Conservation (phyloP, 2,113 vertebrate species). For the Aplodontia rufa region DNA sequence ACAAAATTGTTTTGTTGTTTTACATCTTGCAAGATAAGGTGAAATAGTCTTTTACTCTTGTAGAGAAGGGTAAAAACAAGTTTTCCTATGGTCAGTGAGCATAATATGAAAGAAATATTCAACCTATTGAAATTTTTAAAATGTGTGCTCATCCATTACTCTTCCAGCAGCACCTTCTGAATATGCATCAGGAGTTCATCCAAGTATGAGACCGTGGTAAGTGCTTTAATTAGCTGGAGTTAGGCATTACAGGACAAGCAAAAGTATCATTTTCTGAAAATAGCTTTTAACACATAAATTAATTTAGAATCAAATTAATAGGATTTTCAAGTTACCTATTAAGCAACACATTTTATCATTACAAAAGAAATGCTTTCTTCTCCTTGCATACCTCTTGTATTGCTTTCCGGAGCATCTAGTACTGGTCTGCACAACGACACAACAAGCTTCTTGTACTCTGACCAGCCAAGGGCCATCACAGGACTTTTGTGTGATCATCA, state of each 20-base stretch:
- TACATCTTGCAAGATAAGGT: conserved; percentile 23
- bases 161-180: conserved; percentile 5
- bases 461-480: neutral
- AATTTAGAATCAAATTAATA: conserved; percentile 56
- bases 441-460: neutral
- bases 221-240: neutral
- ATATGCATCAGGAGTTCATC: neutral
- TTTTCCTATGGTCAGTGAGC: neutral
- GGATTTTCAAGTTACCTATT: conserved; percentile 23
- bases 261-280: conserved; percentile 31
- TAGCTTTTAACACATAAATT: conserved; percentile 40
- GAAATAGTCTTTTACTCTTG: neutral
- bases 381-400: neutral
- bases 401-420: neutral
- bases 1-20: neutral
- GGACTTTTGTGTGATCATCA: neutral
- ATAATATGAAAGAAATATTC: neutral
- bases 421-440: neutral
- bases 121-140: neutral
- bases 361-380: neutral
- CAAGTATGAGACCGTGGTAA: neutral
- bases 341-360: neutral
- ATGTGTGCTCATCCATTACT: neutral
- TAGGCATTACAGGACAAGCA: neutral
- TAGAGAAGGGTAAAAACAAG: neutral